Evolutionary conservation across 2,797 vertebrate genomes (phyloP).

Genomic region (Lutjanus campechanus): DNA sequence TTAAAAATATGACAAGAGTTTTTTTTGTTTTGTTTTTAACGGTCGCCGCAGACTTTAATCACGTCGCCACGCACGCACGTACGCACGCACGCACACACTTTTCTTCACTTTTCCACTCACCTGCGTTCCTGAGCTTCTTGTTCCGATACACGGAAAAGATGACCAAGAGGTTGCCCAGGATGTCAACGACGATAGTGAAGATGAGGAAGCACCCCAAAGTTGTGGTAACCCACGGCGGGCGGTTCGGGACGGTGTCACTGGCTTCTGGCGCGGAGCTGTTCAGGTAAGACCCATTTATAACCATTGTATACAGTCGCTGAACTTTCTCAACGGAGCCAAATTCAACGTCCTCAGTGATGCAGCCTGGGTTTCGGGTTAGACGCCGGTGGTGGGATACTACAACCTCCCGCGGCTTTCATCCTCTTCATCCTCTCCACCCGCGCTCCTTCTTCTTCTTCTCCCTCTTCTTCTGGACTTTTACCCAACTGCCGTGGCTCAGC

Average conservation of each 20-base stretch:
- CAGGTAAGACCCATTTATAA: slow-evolving; percentile 88
- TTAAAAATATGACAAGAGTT: neutral
- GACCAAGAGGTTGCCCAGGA: slow-evolving; percentile 95
- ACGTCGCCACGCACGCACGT: neutral
- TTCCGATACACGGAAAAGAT: slow-evolving; percentile 95
- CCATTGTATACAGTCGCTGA: slow-evolving; percentile 85
- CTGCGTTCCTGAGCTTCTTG: slow-evolving; percentile 96
- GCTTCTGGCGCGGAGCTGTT: slow-evolving; percentile 87
- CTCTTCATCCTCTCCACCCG: slow-evolving; percentile 64
- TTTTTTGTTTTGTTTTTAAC: slow-evolving; percentile 8
- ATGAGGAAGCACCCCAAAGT: slow-evolving; percentile 92
- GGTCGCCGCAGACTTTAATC: slow-evolving; percentile 1
- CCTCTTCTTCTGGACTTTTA: slow-evolving; percentile 15
- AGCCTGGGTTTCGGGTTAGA: slow-evolving; percentile 27
- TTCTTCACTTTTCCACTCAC: slow-evolving; percentile 79
- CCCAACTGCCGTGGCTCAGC: slow-evolving; percentile 46
- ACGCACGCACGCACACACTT: too few relatives aligned
- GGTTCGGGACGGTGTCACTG: slow-evolving; percentile 77
- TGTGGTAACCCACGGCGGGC: slow-evolving; percentile 91
- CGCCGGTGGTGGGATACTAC: slow-evolving; percentile 59
- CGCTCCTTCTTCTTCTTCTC: neutral
- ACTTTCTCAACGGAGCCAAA: slow-evolving; percentile 74
- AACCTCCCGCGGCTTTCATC: slow-evolving; percentile 69
- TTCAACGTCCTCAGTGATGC: slow-evolving; percentile 38
- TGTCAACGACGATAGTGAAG: slow-evolving; percentile 94